A percentile compares a stretch with the other conserved stretches of the same genome.
Conservation (phyloP, 2,797 vertebrate species). For the Peromyscus attwateri region DNA sequence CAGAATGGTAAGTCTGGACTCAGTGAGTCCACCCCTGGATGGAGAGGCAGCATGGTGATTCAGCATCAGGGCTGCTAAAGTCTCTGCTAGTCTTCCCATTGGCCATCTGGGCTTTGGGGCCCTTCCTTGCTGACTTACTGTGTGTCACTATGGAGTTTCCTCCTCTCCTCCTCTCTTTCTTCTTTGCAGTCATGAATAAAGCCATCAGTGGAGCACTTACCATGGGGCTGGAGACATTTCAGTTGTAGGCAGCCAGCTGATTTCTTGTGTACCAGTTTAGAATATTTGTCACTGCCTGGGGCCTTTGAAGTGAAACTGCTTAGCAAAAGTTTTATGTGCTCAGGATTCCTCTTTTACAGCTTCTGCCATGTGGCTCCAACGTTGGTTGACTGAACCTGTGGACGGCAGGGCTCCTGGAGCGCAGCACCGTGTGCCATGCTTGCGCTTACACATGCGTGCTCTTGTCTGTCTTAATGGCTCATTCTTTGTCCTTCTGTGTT, state of each 20-base stretch:
- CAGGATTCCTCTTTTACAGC: constrained; percentile 11
- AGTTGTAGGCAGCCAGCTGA: not conserved
- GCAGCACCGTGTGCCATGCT: not conserved
- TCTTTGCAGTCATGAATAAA: constrained; percentile 40
- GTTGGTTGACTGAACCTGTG: not conserved
- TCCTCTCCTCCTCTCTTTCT: not conserved
- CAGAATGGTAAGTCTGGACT: not conserved
- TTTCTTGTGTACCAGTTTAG: constrained; percentile 34
- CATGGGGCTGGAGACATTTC: constrained; percentile 45
- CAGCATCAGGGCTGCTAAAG: not conserved
- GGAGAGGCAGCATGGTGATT: not conserved
- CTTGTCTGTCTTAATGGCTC: rapidly evolving
- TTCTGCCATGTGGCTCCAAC: not conserved
- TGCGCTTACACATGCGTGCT: not conserved
- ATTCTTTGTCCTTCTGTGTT: constrained; percentile 33
- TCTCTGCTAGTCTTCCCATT: not conserved
- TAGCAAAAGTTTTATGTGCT: constrained; percentile 8
- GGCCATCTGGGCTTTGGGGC: not conserved
- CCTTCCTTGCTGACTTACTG: not conserved
- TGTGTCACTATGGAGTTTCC: constrained; percentile 40
- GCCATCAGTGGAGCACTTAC: constrained; percentile 38
- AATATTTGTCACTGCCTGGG: constrained; percentile 29
- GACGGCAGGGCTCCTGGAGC: not conserved
- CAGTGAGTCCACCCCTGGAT: not conserved
- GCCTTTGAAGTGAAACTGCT: constrained; percentile 56